phyloP scores from a whole-genome alignment of 2,113 vertebrate genomes.

The Calypte anna region DNA sequence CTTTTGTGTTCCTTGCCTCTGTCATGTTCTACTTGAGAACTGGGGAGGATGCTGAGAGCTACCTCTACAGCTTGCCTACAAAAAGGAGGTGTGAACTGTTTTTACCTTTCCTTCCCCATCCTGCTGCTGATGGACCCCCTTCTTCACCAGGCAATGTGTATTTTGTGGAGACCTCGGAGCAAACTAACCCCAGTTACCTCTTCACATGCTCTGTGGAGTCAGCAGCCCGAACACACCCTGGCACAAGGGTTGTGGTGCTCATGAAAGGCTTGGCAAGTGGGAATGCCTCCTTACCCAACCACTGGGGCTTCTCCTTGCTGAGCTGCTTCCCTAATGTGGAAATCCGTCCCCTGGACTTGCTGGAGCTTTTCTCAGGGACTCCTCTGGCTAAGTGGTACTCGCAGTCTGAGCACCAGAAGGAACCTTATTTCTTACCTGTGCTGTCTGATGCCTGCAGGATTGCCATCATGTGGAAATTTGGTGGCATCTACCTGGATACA shows the following conservation, averaged over 20 bases:
- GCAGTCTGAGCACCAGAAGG: not conserved
- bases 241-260: slow-evolving; percentile 45
- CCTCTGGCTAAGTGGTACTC: slow-evolving; percentile 71
- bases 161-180: slow-evolving; percentile 76
- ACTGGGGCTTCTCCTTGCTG: slow-evolving; percentile 69
- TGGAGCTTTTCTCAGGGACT: slow-evolving; percentile 66
- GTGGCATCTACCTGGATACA: slow-evolving; percentile 78
- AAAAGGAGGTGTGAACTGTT: not conserved
- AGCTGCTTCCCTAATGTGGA: slow-evolving; percentile 74
- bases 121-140: rapidly evolving
- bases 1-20: not conserved
- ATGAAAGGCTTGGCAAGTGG: slow-evolving; percentile 69
- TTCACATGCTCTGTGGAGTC: slow-evolving; percentile 80
- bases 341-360: slow-evolving; percentile 58
- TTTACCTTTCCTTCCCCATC: rapidly evolving
- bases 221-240: slow-evolving; percentile 61
- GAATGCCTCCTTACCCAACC: not conserved
- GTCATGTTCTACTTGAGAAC: slow-evolving; percentile 16
- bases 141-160: slow-evolving; percentile 47
- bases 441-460: slow-evolving; percentile 75
- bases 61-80: not conserved
- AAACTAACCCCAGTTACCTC: slow-evolving; percentile 67
- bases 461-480: slow-evolving; percentile 74
- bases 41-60: not conserved
- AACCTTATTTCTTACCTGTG: slow-evolving; percentile 57